phyloP scores from a whole-genome alignment of 1,140 invertebrate genomes.

The Listronotus oregonensis region DNA sequence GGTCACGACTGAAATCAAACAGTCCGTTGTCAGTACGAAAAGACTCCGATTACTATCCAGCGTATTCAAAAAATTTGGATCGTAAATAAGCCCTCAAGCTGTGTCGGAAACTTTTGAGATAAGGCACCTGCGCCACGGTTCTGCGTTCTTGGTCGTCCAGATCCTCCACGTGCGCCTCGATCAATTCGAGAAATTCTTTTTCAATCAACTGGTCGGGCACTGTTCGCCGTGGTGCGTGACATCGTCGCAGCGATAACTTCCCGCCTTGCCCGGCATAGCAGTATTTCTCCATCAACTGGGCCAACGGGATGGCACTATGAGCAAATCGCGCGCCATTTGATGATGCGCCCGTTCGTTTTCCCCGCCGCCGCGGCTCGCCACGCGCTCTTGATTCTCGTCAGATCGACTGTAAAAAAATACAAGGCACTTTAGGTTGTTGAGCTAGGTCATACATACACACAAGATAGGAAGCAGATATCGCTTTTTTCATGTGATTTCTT shows the following conservation, averaged over 20 bases:
- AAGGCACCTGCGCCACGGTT: neutral
- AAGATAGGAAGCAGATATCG: too few relatives aligned
- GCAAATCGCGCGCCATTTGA: neutral
- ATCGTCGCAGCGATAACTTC: neutral
- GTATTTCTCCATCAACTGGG: slow-evolving; percentile 1
- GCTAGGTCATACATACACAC: too few relatives aligned
- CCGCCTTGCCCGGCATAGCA: neutral
- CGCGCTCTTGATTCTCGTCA: neutral
- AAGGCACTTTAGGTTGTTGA: too few relatives aligned
- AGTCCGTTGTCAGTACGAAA: neutral
- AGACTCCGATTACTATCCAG: neutral
- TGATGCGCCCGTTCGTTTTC: neutral
- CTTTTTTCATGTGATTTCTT: too few relatives aligned
- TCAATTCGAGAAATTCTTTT: neutral
- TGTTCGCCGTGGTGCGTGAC: neutral
- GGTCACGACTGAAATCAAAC: neutral
- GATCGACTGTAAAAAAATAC: too few relatives aligned
- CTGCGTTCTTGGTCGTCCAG: neutral
- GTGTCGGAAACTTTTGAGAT: neutral
- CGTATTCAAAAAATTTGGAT: neutral
- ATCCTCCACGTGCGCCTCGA: neutral
- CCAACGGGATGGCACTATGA: neutral
- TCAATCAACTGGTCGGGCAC: neutral
- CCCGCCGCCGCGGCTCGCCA: neutral
- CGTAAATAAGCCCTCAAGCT: neutral